Base-by-base conservation (phyloP, 2,797 vertebrate genomes). In the Paramormyrops hopkinsi region DNA sequence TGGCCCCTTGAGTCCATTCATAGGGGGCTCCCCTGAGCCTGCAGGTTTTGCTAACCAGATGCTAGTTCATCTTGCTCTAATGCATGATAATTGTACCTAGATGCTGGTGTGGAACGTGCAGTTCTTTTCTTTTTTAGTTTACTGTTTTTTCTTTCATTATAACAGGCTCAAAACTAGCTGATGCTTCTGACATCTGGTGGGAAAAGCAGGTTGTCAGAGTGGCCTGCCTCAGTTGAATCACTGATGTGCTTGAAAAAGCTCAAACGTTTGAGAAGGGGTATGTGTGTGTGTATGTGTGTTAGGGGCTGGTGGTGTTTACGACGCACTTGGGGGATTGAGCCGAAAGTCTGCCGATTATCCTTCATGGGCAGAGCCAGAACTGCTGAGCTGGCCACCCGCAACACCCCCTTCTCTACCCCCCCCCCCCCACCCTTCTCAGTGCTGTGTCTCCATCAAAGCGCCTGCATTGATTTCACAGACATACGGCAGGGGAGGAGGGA, bases 81-180 rank as follows among this genome's bases (percentile, higher is more conserved):
- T 69, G 25, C 25, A 29, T 69, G 25, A 14, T 33, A 12, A 69
- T 69, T 69, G 62, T 69, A 4, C 62, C 62, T 69, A 12, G 25
- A 12, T 33, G 62, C 25, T 33, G 62, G 62, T 29, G 9, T 33
- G 25, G 62, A 69, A 69, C 11, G 9, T 69, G 25, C 62, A 12
- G 11, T 4, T 11, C 11, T 65, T 65, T 29, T 65, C 22, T 12
- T 69, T 69, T 12, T 14, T 12, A 33, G 11, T 69, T 4, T 69
- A 14, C 62, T 33, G 11, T 69, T 14, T 29, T 65, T 29, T 4
- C 22, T 33, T 29, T 4, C 91, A 94, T 88, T 89, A 73, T 90
- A 92, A 93, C 94, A 94, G 94, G 93, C 95, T 91, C 87, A 92
- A 89, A 89, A 92, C 93, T 93, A 94, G 94, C 93, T 94, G 93